Evolutionary conservation across 2,888 invertebrate species (phyloP), one percentile per base, ranked within the genome.

Genomic region (Liopterus haemorrhoidalis): DNA sequence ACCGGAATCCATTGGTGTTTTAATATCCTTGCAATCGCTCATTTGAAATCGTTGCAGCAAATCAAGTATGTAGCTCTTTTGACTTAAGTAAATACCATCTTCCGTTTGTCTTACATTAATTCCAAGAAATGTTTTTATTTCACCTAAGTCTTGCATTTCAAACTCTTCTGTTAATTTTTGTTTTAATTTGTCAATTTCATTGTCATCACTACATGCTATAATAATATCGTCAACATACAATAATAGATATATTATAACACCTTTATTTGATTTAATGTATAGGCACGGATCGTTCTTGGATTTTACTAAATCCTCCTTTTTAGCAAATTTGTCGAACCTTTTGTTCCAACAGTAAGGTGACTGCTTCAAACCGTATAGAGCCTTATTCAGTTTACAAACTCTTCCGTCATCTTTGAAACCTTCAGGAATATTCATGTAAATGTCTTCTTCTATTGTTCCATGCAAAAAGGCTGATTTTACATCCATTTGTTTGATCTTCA

Each of bases 381-480:
- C 42, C 31, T 56, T 55, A 0, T 49, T 50, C 5, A 55, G 30
- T 44, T 48, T 52, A n/a, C 50, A 53, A 41, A 39, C 22, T 4
- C 35, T 36, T 3, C 52, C 52, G 16, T 51, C 55, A 40, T 58
- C 55, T n/a, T 49, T 37, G 35, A 51, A 57, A 5, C 60, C 61
- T 35, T 57, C 51, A 35, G 63, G 63, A 28, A 31, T 11, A 25
- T 47, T 21, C 44, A 57, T 55, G 20, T 50, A 58, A 2, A 59
- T 48, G 5, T 54, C 52, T 24, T 55, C 48, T 12, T 54, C 27
- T n/a, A 58, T 27, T 15, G 51, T 38, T 12, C 58, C 55, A 41
- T 58, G 54, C 12, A 59, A 37, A 50, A 59, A 61, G 5, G 57
- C 57, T 46, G 49, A 57, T 47, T 54, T 54, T 3, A 59, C 56